Conservation (phyloP, 2,113 vertebrate genomes). For the Cheirogaleus medius region DNA sequence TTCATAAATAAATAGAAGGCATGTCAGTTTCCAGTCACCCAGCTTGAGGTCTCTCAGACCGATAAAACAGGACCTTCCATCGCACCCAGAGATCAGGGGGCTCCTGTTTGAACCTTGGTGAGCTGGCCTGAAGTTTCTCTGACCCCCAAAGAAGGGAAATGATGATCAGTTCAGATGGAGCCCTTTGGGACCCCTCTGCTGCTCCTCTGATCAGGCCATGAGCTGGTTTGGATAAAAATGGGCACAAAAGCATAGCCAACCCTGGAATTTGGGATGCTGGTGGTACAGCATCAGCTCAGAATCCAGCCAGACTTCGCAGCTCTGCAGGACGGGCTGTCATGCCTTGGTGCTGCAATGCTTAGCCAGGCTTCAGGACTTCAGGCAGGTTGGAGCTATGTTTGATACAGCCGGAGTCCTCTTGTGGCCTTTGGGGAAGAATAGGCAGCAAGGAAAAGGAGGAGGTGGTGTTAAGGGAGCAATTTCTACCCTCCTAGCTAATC, state of each 20-base stretch:
- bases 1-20: conserved; percentile 88
- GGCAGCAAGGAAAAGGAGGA: background rate
- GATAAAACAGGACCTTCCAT: conserved; percentile 76
- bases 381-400: background rate
- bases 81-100: conserved; percentile 65
- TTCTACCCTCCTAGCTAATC: background rate
- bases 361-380: background rate
- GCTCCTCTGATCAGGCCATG: background rate
- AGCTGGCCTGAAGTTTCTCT: background rate
- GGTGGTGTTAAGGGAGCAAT: background rate
- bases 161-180: background rate
- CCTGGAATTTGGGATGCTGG: background rate
- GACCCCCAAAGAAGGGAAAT: background rate
- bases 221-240: background rate
- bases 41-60: conserved; percentile 83
- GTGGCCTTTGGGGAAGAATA: background rate
- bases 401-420: background rate
- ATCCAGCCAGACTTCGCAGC: background rate
- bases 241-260: background rate
- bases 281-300: background rate
- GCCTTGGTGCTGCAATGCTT: background rate
- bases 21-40: conserved; percentile 85
- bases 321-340: background rate
- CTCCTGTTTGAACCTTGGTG: conserved; percentile 59
- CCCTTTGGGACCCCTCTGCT: background rate